A percentile compares a stretch with the other conserved stretches of the same genome.
These are phyloP conservation scores for Tringa solitaria DNA, from an alignment of 2,113 vertebrate species.

Conservation along the genomic window DNA sequence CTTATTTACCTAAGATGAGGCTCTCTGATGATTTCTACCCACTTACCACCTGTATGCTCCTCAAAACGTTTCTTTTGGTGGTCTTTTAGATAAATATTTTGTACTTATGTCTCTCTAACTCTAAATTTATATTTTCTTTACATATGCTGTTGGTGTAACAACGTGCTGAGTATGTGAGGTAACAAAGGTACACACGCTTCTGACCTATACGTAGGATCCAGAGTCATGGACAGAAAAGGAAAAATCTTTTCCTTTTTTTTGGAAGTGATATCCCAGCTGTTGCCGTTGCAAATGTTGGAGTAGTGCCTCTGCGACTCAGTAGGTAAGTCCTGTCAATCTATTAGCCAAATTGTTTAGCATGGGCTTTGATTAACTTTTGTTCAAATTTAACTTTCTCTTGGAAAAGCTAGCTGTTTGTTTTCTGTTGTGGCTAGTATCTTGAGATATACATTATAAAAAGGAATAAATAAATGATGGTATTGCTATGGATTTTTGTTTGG, in stretches of 20 bases:
- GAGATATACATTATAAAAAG: background rate
- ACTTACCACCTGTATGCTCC: background rate
- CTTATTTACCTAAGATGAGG: background rate
- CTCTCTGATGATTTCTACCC: background rate
- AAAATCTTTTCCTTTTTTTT: background rate
- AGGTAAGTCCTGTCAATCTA: background rate
- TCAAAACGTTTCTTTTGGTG: background rate
- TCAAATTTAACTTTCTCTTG: conserved; percentile 8
- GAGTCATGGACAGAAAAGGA: background rate
- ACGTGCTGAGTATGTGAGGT: background rate
- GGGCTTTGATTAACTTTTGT: background rate
- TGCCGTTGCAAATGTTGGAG: background rate
- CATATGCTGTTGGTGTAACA: background rate
- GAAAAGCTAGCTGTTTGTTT: conserved; percentile 5
- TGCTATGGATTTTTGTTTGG: background rate
- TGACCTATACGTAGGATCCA: background rate
- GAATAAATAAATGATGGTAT: background rate
- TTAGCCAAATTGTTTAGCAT: background rate
- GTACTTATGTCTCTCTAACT: background rate
- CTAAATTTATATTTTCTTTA: background rate
- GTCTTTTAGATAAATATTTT: background rate
- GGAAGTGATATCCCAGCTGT: background rate
- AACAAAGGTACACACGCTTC: rapidly evolving
- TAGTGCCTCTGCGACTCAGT: background rate
- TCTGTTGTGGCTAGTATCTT: background rate